Evolutionary conservation across 2,113 vertebrate genomes (phyloP).

Genomic region (Cottus gobio): DNA sequence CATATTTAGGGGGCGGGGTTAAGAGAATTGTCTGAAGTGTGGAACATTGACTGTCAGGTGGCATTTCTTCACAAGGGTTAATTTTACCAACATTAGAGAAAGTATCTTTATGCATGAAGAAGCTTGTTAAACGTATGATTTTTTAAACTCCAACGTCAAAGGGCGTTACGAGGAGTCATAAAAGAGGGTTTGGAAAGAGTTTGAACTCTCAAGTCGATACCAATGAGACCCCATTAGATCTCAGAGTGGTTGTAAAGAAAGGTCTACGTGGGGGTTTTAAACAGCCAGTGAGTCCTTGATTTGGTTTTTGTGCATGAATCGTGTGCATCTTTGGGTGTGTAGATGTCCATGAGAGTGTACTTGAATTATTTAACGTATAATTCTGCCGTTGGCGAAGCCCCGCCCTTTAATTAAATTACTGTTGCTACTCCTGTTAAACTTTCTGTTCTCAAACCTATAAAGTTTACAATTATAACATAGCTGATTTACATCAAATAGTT

Average conservation of each 20-base stretch:
- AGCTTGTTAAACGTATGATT: neutral
- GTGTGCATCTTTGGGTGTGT: conserved; percentile 35
- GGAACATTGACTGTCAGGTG: conserved; percentile 64
- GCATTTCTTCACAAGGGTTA: conserved; percentile 30
- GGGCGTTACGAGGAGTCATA: conserved; percentile 5
- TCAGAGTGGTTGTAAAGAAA: neutral
- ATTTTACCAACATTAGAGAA: conserved; percentile 1
- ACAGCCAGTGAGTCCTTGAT: conserved; percentile 14
- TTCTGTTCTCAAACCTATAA: neutral
- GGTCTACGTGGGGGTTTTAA: neutral
- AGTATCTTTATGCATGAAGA: conserved; percentile 29
- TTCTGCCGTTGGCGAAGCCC: neutral
- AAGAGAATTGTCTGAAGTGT: too few species aligned
- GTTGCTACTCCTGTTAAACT: neutral
- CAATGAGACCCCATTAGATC: conserved; percentile 11
- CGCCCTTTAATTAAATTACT: neutral
- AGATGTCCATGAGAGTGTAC: neutral
- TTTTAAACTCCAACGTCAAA: neutral
- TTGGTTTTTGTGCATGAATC: conserved; percentile 21
- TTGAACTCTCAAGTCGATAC: neutral
- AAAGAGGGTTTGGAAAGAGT: conserved; percentile 13
- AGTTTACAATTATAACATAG: neutral
- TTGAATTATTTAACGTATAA: neutral
- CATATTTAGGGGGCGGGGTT: too few species aligned
- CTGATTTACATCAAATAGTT: neutral